These are phyloP conservation scores for Sebastes matsubarae DNA, from an alignment of 2,797 vertebrate genomes.

Conservation along the genomic window DNA sequence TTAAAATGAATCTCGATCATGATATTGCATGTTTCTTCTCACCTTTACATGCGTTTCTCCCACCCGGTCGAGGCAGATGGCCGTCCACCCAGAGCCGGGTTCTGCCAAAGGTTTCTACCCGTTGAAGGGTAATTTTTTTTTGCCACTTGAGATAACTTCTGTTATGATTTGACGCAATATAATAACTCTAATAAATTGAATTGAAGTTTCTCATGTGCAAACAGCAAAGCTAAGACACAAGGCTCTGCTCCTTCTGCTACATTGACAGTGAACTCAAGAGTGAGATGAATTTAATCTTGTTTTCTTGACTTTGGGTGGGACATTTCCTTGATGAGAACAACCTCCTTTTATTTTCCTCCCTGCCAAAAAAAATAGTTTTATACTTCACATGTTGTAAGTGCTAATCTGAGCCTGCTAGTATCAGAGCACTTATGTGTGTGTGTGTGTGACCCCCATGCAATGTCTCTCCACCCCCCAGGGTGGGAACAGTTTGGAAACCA, in stretches of 20 bases:
- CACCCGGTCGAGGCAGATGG: too few species aligned
- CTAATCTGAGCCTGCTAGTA: neutral
- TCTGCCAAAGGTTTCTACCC: fast-evolving
- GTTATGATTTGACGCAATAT: too few species aligned
- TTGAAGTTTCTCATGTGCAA: neutral
- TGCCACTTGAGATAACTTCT: neutral
- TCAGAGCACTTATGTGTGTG: neutral
- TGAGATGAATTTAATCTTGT: neutral
- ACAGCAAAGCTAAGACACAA: neutral
- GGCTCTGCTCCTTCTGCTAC: neutral
- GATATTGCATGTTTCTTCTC: neutral
- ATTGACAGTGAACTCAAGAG: neutral
- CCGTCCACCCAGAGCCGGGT: too few species aligned
- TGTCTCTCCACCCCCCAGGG: too few species aligned
- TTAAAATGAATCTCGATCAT: neutral
- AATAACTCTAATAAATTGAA: too few species aligned
- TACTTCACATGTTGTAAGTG: neutral
- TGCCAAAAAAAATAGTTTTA: neutral
- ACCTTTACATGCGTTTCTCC: neutral
- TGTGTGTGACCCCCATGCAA: too few species aligned
- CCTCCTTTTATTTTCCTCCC: neutral
- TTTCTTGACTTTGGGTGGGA: neutral
- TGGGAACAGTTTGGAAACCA: too few species aligned
- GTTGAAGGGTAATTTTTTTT: neutral
- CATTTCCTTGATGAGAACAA: neutral